These are phyloP conservation scores for Lasiurus cinereus DNA, from an alignment of 2,113 vertebrate species.

Conservation along the genomic window DNA sequence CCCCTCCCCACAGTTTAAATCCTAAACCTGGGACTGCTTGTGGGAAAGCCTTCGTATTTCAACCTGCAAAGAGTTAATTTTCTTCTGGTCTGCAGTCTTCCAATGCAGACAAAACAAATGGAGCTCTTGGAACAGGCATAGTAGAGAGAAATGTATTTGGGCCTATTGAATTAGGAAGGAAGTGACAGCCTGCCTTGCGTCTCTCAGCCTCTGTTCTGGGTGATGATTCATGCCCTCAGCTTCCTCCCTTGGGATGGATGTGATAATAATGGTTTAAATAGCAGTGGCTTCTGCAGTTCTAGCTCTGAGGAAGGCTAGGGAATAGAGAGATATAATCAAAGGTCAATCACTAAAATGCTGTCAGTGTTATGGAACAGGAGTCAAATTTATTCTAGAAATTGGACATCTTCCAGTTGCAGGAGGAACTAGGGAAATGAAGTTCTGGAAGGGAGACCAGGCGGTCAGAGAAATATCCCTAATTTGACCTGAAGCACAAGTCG, in stretches of 20 bases:
- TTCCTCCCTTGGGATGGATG: neutral
- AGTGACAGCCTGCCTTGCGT: conserved; percentile 39
- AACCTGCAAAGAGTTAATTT: conserved; percentile 43
- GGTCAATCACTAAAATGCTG: neutral
- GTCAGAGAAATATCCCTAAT: neutral
- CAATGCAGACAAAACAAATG: conserved; percentile 31
- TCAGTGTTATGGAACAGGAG: neutral
- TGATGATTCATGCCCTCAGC: conserved; percentile 33
- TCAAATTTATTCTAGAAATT: neutral
- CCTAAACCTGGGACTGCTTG: neutral
- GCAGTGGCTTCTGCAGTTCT: conserved; percentile 2
- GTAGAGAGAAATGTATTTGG: conserved; percentile 41
- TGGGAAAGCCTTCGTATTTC: neutral
- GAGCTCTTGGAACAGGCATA: conserved; percentile 27
- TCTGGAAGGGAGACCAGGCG: neutral
- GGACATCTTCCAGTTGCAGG: neutral
- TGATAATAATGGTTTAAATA: conserved; percentile 9
- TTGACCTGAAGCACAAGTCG: neutral
- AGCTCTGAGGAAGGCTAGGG: neutral
- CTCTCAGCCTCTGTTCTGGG: neutral
- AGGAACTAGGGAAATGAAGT: neutral
- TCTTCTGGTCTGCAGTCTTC: neutral
- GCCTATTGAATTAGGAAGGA: conserved; percentile 69
- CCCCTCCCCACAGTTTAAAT: neutral
- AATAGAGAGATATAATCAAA: neutral